Evolutionary conservation across 2,113 vertebrate genomes (phyloP).

Genomic region (Callopanchax toddi): DNA sequence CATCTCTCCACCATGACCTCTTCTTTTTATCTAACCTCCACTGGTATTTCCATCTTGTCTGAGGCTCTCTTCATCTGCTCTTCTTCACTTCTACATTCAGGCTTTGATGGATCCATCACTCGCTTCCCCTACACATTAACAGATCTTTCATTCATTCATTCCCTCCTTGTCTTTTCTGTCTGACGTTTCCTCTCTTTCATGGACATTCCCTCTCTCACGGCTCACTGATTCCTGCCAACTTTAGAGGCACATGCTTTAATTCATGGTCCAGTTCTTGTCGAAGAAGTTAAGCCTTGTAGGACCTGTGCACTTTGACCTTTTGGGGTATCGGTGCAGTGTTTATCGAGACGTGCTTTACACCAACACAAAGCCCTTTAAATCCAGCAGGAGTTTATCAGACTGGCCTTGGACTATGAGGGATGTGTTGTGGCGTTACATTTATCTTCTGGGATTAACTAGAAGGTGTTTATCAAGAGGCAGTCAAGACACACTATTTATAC

Average conservation of each 20-base stretch:
- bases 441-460: conserved; percentile 11
- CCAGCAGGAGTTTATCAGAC: conserved; percentile 23
- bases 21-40: conserved; percentile 26
- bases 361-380: conserved; percentile 12
- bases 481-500: background rate
- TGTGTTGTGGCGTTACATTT: background rate
- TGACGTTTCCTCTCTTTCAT: conserved; percentile 36
- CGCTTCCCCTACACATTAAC: conserved; percentile 31
- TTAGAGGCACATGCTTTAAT: conserved; percentile 28
- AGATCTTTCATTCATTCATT: conserved; percentile 40
- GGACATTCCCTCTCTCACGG: conserved; percentile 4
- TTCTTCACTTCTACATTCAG: conserved; percentile 10
- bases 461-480: conserved; percentile 11
- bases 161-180: conserved; percentile 11
- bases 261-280: conserved; percentile 15
- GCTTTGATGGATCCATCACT: conserved; percentile 30
- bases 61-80: conserved; percentile 2
- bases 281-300: conserved; percentile 9
- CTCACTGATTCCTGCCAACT: conserved; percentile 23
- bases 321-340: conserved; percentile 20
- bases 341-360: conserved; percentile 30
- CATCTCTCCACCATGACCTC: conserved; percentile 46
- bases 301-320: conserved; percentile 15
- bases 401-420: conserved; percentile 6
- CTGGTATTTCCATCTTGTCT: conserved; percentile 40